Evolutionary conservation across 2,797 vertebrate genomes (phyloP).

Genomic region (Enoplosus armatus): DNA sequence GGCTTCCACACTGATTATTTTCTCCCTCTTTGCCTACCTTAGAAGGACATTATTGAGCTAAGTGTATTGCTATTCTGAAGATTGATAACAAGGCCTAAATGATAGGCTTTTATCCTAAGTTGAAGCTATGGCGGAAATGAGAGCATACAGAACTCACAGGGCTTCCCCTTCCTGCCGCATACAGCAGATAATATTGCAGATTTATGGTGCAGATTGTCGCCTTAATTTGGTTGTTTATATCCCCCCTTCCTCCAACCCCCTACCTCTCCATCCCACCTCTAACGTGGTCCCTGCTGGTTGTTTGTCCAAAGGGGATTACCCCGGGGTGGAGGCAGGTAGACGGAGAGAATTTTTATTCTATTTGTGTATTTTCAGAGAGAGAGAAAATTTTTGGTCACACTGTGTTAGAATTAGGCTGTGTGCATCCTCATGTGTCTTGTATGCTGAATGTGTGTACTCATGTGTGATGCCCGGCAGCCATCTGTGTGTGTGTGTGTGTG

Average conservation of each 20-base stretch:
- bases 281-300: conserved; percentile 31
- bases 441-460: conserved; percentile 50
- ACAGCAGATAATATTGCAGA: conserved; percentile 67
- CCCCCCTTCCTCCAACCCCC: conserved; percentile 34
- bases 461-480: conserved; percentile 42
- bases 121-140: conserved; percentile 38
- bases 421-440: conserved; percentile 26
- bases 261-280: conserved; percentile 28
- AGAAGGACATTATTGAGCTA: conserved; percentile 52
- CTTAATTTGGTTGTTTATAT: conserved; percentile 71
- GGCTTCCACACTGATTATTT: conserved; percentile 61
- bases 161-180: conserved; percentile 50
- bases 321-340: conserved; percentile 17
- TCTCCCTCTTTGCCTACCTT: conserved; percentile 44
- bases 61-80: conserved; percentile 59
- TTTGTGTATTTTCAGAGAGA: conserved; percentile 39
- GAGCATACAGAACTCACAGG: conserved; percentile 28
- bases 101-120: conserved; percentile 59
- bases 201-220: conserved; percentile 70
- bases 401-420: conserved; percentile 34
- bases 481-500: conserved; percentile 25
- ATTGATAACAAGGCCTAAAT: conserved; percentile 65
- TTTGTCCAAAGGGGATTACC: conserved; percentile 45
- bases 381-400: conserved; percentile 43
- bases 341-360: neutral